These are phyloP conservation scores for Epizoanthus illoricatus DNA, from an alignment of 92 coral and sea anemone genomes.

Conservation along the genomic window DNA sequence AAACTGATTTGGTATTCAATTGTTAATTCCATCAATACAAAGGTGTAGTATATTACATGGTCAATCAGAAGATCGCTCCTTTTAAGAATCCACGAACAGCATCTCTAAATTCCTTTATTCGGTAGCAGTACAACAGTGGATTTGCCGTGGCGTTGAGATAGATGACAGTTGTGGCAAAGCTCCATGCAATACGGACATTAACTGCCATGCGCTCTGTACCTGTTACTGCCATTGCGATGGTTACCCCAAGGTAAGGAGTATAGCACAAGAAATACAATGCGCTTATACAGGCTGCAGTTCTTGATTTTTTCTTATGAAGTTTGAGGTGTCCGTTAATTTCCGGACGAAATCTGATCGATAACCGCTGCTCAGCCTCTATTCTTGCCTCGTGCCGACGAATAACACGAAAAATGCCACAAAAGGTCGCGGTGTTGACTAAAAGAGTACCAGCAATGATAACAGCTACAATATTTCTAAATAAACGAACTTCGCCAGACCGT, in stretches of 20 bases:
- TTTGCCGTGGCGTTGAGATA: not conserved
- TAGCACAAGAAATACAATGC: not conserved
- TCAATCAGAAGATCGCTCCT: too few relatives aligned
- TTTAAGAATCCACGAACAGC: not conserved
- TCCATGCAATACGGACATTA: not conserved
- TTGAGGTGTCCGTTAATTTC: not conserved
- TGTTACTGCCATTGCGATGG: not conserved
- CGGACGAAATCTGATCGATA: not conserved
- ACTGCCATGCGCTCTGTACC: not conserved
- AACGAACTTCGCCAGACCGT: too few relatives aligned
- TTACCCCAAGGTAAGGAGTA: not conserved
- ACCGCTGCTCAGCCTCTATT: not conserved
- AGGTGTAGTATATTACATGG: too few relatives aligned
- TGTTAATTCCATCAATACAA: too few relatives aligned
- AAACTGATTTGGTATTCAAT: too few relatives aligned
- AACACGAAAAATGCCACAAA: not conserved
- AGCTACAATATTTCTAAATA: not conserved
- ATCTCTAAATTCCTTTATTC: not conserved
- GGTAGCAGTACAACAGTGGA: not conserved
- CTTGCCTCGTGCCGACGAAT: slow-evolving; percentile 6
- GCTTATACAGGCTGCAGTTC: not conserved
- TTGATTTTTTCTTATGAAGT: not conserved
- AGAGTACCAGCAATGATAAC: not conserved
- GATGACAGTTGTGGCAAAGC: not conserved
- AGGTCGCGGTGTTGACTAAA: not conserved